These are phyloP conservation scores for Triops cancriformis DNA, from an alignment of 1,140 invertebrate genomes.

Conservation along the genomic window DNA sequence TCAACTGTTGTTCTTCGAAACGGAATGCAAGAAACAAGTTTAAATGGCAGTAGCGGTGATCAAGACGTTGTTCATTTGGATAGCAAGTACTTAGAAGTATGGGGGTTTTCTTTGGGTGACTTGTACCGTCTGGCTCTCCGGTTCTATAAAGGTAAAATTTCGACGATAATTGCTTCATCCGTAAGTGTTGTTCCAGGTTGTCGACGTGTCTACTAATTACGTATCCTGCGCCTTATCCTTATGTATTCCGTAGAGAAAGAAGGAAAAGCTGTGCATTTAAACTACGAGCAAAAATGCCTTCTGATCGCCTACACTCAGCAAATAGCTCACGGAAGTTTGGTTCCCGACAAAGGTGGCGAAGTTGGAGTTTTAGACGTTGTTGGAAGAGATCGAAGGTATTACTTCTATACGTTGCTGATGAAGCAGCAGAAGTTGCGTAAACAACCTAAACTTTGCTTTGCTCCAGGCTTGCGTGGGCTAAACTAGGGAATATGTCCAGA, in stretches of 20 bases:
- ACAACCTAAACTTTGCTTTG: constrained; percentile 20
- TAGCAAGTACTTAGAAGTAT: constrained; percentile 38
- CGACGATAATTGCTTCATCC: background rate
- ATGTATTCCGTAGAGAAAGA: constrained; percentile 72
- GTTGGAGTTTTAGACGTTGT: constrained; percentile 91
- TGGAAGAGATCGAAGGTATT: constrained; percentile 65
- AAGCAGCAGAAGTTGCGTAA: background rate
- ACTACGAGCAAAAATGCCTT: constrained; percentile 86
- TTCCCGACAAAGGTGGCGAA: constrained; percentile 63
- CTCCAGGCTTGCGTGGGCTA: constrained; percentile 77
- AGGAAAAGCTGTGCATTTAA: constrained; percentile 87
- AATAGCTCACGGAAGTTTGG: constrained; percentile 74
- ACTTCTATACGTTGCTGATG: constrained; percentile 42
- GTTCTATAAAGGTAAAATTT: constrained; percentile 74
- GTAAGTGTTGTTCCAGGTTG: background rate
- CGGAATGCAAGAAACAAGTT: constrained; percentile 13
- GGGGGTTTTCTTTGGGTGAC: constrained; percentile 62
- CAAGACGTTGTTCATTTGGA: background rate
- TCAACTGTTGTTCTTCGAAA: constrained; percentile 11
- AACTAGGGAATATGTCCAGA: constrained; percentile 72
- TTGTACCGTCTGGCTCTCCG: constrained; percentile 75
- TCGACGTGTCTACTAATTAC: constrained; percentile 17
- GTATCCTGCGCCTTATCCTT: constrained; percentile 24
- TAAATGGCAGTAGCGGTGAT: background rate
- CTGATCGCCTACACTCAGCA: constrained; percentile 87